Base-by-base conservation (phyloP, 2,113 vertebrate species). In the Seriola aureovittata region DNA sequence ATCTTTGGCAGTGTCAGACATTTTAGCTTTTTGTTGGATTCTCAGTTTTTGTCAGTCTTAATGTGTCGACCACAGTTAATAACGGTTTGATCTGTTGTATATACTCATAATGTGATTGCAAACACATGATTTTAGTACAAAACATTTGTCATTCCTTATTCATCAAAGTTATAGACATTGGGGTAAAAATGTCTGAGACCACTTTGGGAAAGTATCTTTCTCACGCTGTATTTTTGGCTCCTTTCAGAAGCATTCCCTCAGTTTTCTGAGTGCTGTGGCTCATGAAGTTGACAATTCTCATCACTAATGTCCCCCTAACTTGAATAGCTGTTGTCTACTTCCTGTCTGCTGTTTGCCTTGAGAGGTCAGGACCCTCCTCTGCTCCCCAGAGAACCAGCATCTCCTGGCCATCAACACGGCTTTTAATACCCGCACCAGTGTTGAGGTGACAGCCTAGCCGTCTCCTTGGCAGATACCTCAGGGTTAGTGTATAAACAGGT, bases 381-480 rank as follows among this genome's bases (percentile, higher is more conserved):
- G 60, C 76, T 82, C 84, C 77, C 69, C 23, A 40, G 84, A 89
- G 81, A 84, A 85, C 48, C 73, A 81, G 58, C 85, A 71, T 91
- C 91, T 93, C 85, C 40, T 74, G 85, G 86, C 89, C 90, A 92
- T 94, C 93, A 93, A 89, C 94, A 75, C 90, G 5, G 93, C 92
- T 94, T 95, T 94, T 93, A 95, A 95, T 95, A 94, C 91, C 93
- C 84, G 3, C 80, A 10, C 77, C 88, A 67, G 88, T 79, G 89
- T 88, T 88, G 85, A 93, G 89, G 91, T 93, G 91, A 85, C 92
- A 92, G 93, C 84, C 88, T 90, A 79, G 84, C 90, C 92, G 92
- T 93, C 92, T 95, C 92, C 93, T 91, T 88, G 90, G 91, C 91
- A 89, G 93, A 93, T 93, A 88, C 84, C 78, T 91, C 67, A 6